Percentiles rank a stretch among this genome's conserved stretches.
Conservation (phyloP, 1,140 invertebrate species). For the Aphelinus atriplicis region DNA sequence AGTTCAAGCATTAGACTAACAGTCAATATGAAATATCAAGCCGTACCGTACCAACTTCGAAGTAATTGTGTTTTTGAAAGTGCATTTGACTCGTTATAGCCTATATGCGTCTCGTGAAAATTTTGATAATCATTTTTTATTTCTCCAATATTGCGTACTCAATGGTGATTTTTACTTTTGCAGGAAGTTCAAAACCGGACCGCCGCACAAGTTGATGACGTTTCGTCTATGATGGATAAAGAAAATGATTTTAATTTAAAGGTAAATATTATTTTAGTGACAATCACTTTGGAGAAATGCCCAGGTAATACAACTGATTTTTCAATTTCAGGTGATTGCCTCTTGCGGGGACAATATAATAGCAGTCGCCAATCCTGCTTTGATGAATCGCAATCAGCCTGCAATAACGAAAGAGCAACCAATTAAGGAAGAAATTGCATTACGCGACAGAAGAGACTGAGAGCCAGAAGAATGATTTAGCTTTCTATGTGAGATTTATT, state of each 20-base stretch:
- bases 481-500: conserved; percentile 20
- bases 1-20: no score
- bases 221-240: conserved; percentile 50
- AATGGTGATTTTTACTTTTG: conserved; percentile 23
- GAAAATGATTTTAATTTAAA: conserved; percentile 64
- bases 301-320: conserved; percentile 11
- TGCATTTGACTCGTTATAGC: no score
- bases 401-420: conserved; percentile 40
- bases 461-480: conserved; percentile 18
- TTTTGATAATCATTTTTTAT: no score
- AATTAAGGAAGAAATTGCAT: conserved; percentile 61
- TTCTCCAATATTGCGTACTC: no score
- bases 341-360: conserved; percentile 87
- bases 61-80: no score
- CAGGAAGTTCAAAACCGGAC: conserved; percentile 52
- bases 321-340: conserved; percentile 74
- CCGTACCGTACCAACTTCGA: no score
- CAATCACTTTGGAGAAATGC: neutral
- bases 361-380: conserved; percentile 85
- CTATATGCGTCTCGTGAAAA: no score
- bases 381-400: conserved; percentile 65
- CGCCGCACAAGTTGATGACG: conserved; percentile 56
- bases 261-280: conserved; percentile 44
- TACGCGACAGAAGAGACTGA: conserved; percentile 41
- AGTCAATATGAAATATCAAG: no score